Evolutionary conservation across 2,888 invertebrate genomes (phyloP).

Genomic region (Lasioglossum calceatum): DNA sequence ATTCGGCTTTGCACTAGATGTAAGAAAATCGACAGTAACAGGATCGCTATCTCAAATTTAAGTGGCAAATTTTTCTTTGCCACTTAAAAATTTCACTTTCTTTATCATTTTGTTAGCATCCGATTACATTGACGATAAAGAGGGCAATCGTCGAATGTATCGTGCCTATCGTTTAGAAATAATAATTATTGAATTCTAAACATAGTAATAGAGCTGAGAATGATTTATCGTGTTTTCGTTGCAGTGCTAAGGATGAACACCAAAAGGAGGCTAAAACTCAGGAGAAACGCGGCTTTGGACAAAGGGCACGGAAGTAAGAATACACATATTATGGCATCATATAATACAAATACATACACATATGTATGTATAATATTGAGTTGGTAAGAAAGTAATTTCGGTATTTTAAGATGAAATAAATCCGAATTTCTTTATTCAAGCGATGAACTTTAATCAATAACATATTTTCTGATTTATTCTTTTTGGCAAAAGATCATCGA

Average conservation of each 20-base stretch:
- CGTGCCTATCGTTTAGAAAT: background rate
- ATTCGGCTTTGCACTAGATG: too few species aligned
- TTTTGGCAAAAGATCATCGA: too few species aligned
- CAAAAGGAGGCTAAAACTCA: slow-evolving; percentile 90
- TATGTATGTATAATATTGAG: too few species aligned
- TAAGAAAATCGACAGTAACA: too few species aligned
- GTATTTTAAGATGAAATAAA: too few species aligned
- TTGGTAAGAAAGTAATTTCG: too few species aligned
- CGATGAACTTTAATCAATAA: too few species aligned
- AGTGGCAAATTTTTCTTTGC: background rate
- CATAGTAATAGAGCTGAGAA: background rate
- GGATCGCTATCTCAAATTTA: too few species aligned
- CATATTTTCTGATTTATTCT: too few species aligned
- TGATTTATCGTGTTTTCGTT: slow-evolving; percentile 20
- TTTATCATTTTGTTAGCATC: background rate
- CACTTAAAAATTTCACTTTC: background rate
- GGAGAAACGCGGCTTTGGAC: slow-evolving; percentile 91
- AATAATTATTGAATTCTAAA: background rate
- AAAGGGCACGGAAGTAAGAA: slow-evolving; percentile 94
- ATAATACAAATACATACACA: background rate
- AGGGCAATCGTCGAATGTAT: background rate
- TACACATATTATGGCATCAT: background rate
- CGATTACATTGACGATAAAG: too few species aligned
- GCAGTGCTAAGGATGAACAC: slow-evolving; percentile 85
- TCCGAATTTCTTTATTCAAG: too few species aligned